Base-by-base conservation (phyloP, 2,888 invertebrate genomes). In the Cheilosia scutellata region DNA sequence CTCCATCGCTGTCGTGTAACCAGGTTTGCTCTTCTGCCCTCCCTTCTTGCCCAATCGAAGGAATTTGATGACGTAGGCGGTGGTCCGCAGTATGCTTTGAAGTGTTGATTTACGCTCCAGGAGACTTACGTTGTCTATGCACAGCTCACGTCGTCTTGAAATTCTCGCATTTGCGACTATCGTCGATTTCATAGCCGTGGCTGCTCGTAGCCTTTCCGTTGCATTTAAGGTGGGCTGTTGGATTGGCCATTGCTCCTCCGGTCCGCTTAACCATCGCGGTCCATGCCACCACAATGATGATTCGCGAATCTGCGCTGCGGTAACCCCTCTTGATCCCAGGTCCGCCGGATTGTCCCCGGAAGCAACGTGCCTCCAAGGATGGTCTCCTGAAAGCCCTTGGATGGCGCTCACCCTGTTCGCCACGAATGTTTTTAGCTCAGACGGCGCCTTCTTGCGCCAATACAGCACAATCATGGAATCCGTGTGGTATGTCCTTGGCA, bases 331-430 rank as follows among this genome's bases (percentile, higher is more conserved):
- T 13, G 80, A 82, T n/a, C 74, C 86, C 9, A 86, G 31, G 62
- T 88, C 83, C 2, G 86, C 82, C 5, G 87, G 77, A 55, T 83
- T 87, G 1, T 62, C 37, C 5, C 74, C 44, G 0, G 88, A 84
- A 0, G 47, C 31, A 5, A 88, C 82, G 49, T 87, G 82, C 40
- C 9, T 37, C 79, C 88, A 87, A 5, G 70, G 49, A 0, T 27
- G 27, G 11, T 5, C 5, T 16, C 31, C 44, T 4, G 29, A 4
- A n/a, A 6, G 53, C 40, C 44, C 40, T 55, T 42, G 62, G 4
- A 55, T 68, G 16, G 42, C 4, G 25, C 42, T 11, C 65, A 58
- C 16, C 65, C 44, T 4, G 11, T 42, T 4, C 4, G 4, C 42
- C 3, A 5, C 42, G 5, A 11, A 11, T 4, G 13, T 42, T 55